Conservation (phyloP, 2,113 vertebrate genomes). For the Macroglossus sobrinus region DNA sequence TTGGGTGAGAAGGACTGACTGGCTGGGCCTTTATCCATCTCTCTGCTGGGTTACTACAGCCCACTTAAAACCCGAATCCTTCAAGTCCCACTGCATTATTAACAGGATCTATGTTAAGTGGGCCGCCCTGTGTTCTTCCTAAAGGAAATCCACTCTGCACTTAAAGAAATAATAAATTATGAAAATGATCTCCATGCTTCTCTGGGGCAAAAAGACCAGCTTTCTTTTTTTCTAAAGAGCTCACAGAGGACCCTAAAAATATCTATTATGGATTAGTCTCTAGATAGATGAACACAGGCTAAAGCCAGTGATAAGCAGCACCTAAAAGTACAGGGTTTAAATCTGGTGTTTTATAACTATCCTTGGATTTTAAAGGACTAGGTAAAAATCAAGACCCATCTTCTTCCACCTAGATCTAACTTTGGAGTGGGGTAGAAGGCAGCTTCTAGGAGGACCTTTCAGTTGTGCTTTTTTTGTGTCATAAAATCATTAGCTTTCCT, state of each 20-base stretch:
- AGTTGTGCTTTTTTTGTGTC: not conserved
- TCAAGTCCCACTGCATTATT: constrained; percentile 33
- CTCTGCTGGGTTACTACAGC: not conserved
- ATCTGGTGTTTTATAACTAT: not conserved
- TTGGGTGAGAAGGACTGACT: not conserved
- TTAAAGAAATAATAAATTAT: constrained; percentile 60
- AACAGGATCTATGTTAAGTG: constrained; percentile 21
- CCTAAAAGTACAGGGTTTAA: not conserved
- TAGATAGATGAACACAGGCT: not conserved
- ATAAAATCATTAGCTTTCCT: constrained; percentile 39
- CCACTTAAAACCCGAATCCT: not conserved
- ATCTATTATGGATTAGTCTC: not conserved
- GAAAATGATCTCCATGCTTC: constrained; percentile 13
- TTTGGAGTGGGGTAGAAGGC: not conserved
- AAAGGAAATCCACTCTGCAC: constrained; percentile 3
- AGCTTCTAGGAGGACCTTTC: not conserved
- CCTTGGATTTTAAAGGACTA: constrained; percentile 15
- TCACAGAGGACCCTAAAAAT: not conserved
- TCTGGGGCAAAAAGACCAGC: constrained; percentile 37
- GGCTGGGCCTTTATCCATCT: not conserved
- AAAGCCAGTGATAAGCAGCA: not conserved
- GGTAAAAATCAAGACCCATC: not conserved
- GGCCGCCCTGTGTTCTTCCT: not conserved
- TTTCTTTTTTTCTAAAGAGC: constrained; percentile 20
- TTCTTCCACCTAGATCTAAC: not conserved